Evolutionary conservation across 2,113 vertebrate species (phyloP).

Genomic region (Leptobrachium ailaonicum): DNA sequence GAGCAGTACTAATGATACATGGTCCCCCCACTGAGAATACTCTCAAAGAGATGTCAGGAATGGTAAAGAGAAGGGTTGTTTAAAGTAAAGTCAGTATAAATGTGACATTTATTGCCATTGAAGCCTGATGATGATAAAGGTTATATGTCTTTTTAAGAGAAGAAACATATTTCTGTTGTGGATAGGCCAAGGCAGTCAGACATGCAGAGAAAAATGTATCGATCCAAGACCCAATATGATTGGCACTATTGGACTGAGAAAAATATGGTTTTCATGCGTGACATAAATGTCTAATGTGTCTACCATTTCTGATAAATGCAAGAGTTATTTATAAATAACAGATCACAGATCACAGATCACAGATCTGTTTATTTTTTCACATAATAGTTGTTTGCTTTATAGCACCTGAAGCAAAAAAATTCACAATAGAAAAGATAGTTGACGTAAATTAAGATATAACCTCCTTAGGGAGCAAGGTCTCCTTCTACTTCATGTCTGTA

Average conservation of each 20-base stretch:
- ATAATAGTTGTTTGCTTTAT: too few relatives aligned
- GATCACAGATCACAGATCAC: too few relatives aligned
- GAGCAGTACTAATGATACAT: slow-evolving; percentile 1
- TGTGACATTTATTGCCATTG: not conserved
- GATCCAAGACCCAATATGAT: not conserved
- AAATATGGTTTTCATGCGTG: too few relatives aligned
- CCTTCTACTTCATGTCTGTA: too few relatives aligned
- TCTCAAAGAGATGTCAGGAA: not conserved
- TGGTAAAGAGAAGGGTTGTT: not conserved
- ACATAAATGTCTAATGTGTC: too few relatives aligned
- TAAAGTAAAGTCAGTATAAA: not conserved
- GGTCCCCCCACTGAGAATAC: not conserved
- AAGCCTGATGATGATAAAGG: not conserved
- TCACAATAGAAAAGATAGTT: too few relatives aligned
- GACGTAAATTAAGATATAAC: too few relatives aligned
- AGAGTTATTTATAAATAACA: too few relatives aligned
- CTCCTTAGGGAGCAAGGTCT: too few relatives aligned
- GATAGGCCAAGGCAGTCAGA: not conserved
- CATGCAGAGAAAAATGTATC: not conserved
- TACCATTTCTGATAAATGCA: too few relatives aligned
- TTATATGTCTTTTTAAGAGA: not conserved
- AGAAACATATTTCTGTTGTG: not conserved
- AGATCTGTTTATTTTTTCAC: too few relatives aligned
- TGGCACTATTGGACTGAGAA: not conserved
- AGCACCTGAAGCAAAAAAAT: too few relatives aligned